These are phyloP conservation scores for Drosophila neotestacea DNA, from an alignment of 2,888 invertebrate species.

Conservation along the genomic window DNA sequence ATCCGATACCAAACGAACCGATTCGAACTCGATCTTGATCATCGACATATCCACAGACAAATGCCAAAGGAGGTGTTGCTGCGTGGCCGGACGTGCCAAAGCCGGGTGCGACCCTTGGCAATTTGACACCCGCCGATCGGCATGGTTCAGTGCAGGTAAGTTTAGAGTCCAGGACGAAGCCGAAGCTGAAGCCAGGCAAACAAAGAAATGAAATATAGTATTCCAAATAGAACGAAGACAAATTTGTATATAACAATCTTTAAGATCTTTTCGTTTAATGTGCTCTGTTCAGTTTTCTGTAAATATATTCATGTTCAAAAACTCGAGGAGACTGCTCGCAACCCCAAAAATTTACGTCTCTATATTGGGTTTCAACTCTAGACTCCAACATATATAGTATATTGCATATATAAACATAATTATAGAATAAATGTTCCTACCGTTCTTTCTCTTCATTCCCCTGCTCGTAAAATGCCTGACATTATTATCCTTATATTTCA, in stretches of 20 bases:
- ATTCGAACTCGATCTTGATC: conserved; percentile 9
- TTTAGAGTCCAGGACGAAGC: conserved; percentile 67
- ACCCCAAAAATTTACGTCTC: too few relatives aligned
- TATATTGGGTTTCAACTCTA: too few relatives aligned
- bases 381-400: too few relatives aligned
- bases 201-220: background rate
- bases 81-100: conserved; percentile 95
- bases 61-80: conserved; percentile 90
- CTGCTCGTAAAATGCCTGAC: too few relatives aligned
- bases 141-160: conserved; percentile 98
- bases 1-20: conserved; percentile 26
- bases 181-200: conserved; percentile 42
- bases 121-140: conserved; percentile 96
- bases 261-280: conserved; percentile 21
- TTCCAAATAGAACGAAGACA: background rate
- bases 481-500: too few relatives aligned
- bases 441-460: too few relatives aligned
- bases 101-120: conserved; percentile 91
- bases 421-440: too few relatives aligned
- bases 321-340: conserved; percentile 15
- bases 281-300: conserved; percentile 41
- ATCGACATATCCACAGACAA: conserved; percentile 80
- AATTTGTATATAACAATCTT: conserved; percentile 26
- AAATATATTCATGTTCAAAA: conserved; percentile 33
- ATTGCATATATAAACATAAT: too few relatives aligned